phyloP scores from a whole-genome alignment of 2,797 vertebrate genomes.

The Crypturellus tataupa region DNA sequence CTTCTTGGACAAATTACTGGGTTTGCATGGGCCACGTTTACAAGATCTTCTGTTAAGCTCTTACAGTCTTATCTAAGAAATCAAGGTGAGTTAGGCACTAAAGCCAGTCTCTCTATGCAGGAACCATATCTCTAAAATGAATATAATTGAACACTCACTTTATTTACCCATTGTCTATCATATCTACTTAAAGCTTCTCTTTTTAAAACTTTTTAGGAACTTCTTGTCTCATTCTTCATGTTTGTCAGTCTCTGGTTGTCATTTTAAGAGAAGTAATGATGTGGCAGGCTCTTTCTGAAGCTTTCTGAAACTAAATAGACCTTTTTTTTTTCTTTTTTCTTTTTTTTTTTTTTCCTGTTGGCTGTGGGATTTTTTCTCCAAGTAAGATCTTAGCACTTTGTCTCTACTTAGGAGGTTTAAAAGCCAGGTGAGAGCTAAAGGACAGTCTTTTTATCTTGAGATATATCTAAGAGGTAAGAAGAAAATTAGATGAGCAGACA shows the following conservation, averaged over 20 bases:
- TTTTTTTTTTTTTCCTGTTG: neutral
- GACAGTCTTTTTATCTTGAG: neutral
- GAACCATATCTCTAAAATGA: neutral
- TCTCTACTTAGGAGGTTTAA: neutral
- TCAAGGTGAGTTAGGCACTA: neutral
- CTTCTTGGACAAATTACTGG: neutral
- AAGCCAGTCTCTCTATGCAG: neutral
- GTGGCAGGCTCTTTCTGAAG: neutral
- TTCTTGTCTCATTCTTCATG: neutral
- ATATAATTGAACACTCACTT: rapidly evolving
- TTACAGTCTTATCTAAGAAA: neutral
- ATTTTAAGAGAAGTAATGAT: neutral
- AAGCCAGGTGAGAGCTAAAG: neutral
- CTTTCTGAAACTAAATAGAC: neutral
- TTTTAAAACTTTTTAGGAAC: neutral
- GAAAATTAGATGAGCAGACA: neutral
- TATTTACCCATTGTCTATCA: neutral
- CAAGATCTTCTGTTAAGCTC: neutral
- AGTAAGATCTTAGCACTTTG: neutral
- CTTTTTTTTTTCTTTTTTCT: neutral
- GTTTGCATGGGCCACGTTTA: neutral
- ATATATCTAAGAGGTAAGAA: neutral
- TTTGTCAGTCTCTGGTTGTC: neutral
- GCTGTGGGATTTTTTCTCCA: neutral
- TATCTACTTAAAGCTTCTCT: neutral